Conservation (phyloP, 1,140 invertebrate genomes). For the Ericerus pela region DNA sequence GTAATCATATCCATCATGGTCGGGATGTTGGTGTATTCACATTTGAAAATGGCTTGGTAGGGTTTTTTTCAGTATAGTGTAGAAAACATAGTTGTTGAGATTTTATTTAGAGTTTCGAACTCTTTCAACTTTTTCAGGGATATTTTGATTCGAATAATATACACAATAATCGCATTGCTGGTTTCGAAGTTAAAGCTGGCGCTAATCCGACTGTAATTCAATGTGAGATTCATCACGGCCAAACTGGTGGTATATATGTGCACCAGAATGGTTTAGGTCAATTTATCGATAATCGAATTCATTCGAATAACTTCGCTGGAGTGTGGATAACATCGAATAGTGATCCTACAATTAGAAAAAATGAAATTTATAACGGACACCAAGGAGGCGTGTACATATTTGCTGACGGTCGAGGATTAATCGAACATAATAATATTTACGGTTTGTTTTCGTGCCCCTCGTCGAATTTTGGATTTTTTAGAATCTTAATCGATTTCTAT, state of each 20-base stretch:
- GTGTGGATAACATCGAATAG: conserved; percentile 99
- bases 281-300: conserved; percentile 98
- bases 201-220: conserved; percentile 96
- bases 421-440: conserved; percentile 99
- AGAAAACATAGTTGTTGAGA: no score
- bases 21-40: conserved; percentile 97
- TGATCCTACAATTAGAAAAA: conserved; percentile 93
- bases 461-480: no score
- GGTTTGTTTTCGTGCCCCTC: no score
- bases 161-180: conserved; percentile 95
- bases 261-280: conserved; percentile 94
- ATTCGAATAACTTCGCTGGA: conserved; percentile 91
- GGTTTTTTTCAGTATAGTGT: no score
- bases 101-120: no score
- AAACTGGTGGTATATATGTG: conserved; percentile 96
- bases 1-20: conserved; percentile 97
- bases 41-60: conserved; percentile 96
- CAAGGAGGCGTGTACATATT: conserved; percentile 98
- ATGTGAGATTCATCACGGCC: conserved; percentile 97
- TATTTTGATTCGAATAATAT: conserved; percentile 99
- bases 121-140: no score
- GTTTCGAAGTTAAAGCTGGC: conserved; percentile 97
- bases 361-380: conserved; percentile 98
- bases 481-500: no score
- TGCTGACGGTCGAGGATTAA: conserved; percentile 89